Evolutionary conservation across 1,140 invertebrate genomes (phyloP).

Genomic region (Bombus superbus): DNA sequence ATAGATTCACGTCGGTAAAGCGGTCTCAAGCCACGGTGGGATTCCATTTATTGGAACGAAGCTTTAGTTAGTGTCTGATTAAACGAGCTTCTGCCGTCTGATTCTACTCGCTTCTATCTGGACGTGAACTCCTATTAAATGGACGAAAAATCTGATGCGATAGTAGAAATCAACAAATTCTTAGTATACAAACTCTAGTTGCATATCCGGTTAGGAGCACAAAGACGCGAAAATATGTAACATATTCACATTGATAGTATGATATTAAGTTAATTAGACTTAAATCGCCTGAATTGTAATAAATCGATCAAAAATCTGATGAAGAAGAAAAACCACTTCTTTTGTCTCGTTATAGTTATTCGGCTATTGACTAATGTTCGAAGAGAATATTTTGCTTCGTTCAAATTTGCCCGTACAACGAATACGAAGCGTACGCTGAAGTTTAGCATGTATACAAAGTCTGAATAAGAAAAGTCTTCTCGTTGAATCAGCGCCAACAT

Average conservation of each 20-base stretch:
- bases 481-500: constrained; percentile 76
- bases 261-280: too few species aligned
- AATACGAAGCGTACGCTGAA: constrained; percentile 65
- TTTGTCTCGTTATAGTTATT: neutral
- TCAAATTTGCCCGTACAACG: constrained; percentile 66
- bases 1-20: neutral
- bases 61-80: neutral
- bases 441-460: constrained; percentile 72
- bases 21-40: neutral
- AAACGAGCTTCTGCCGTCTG: neutral
- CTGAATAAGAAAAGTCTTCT: constrained; percentile 71
- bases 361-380: neutral
- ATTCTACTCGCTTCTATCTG: too few species aligned
- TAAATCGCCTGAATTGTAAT: too few species aligned
- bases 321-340: too few species aligned
- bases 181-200: too few species aligned
- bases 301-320: too few species aligned
- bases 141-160: too few species aligned
- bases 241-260: too few species aligned
- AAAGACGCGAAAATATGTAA: too few species aligned
- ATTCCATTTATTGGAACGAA: neutral
- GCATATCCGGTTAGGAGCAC: too few species aligned
- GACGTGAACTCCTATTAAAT: neutral
- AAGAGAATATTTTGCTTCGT: constrained; percentile 9
- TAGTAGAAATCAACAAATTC: too few species aligned